Conservation (phyloP, 2,113 vertebrate genomes). For the Cariama cristata region DNA sequence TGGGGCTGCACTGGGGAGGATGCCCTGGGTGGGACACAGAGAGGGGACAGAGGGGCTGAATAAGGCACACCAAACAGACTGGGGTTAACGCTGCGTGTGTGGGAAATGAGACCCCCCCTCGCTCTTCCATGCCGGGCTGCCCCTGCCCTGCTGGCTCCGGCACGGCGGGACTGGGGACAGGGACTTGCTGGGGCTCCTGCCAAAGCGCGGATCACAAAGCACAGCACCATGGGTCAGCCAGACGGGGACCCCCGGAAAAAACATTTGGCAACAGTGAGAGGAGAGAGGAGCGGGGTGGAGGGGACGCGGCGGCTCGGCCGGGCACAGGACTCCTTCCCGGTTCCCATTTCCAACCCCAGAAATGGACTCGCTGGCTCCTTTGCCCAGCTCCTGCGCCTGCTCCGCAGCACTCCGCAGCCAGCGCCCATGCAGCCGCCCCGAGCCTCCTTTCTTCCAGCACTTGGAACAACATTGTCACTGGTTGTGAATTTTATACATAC, state of each 20-base stretch:
- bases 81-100: background rate
- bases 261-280: slow-evolving; percentile 42
- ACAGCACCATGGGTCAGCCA: background rate
- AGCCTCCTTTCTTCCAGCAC: slow-evolving; percentile 24
- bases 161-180: background rate
- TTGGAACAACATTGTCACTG: background rate
- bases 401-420: background rate
- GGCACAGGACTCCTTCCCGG: background rate
- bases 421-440: accelerated
- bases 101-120: background rate
- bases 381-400: background rate
- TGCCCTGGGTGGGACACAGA: accelerated
- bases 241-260: background rate
- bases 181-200: background rate
- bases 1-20: background rate
- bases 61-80: slow-evolving; percentile 61
- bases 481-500: background rate
- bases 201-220: background rate
- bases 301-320: background rate
- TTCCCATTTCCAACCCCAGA: background rate
- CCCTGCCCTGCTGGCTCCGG: background rate
- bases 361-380: background rate
- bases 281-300: background rate
- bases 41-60: background rate
- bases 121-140: background rate